Evolutionary conservation across 2,888 invertebrate species (phyloP), one percentile per base, ranked within the genome.

Genomic region (Hemaris fuciformis): DNA sequence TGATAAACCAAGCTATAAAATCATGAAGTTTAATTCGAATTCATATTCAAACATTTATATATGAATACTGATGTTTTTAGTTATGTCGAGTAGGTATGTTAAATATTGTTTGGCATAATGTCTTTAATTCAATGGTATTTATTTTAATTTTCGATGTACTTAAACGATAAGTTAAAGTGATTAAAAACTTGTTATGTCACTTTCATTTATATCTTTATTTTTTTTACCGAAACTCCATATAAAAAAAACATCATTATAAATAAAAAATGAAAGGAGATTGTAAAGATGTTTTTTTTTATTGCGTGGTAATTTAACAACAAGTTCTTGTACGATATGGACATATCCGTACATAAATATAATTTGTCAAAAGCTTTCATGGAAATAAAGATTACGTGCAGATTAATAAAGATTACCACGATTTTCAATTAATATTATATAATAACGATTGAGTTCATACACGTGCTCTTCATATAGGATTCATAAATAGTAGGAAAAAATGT

Each of bases 401-500:
- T 45, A 10, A 22, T 10, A 10, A 2, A 15, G 43, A 8, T 18
- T 18, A 20, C 43, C 1, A 20, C 7, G 20, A 10, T 7, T 48
- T 48, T 48, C 2, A 7, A 15, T 25, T 27, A 23, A 18, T 18
- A 38, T n/a, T 13, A 13, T 22, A 25, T 48, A 25, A 6, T 18
- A 6, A 38, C 23, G 5, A 41, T 48, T 23, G 34, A 22, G n/a
- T n/a, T 57, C 7, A 20, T n/a, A 57, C 59, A 59, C 38, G 60
- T 48, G 53, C 38, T 41, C 18, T 18, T 53, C 1, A 38, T 38
- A 25, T 18, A 41, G 25, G 18, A 38, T 60, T 41, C 53, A 53
- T 53, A 38, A 48, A 22, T 62, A 22, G 60, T 27, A 38, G 13
- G 2, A 65, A 66, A 69, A 68, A 65, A 65, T 46, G 45, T 59